phyloP scores from a whole-genome alignment of 2,113 vertebrate species.

The Nansenia antarctica region DNA sequence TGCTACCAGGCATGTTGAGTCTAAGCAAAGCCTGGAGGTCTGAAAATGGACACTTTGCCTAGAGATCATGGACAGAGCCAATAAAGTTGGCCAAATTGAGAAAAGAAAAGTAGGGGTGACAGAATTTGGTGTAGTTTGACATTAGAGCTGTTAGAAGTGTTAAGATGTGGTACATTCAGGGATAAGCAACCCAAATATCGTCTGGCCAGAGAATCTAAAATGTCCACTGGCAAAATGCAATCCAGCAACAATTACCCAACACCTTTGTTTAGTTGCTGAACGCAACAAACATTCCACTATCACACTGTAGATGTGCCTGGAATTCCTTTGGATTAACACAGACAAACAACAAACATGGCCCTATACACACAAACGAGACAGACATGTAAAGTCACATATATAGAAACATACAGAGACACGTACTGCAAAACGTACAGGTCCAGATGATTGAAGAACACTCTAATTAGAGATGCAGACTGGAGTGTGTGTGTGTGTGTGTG shows the following conservation, averaged over 20 bases:
- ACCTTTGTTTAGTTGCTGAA: not conserved
- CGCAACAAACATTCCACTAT: not conserved
- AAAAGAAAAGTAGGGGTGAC: too few relatives aligned
- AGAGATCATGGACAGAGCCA: too few relatives aligned
- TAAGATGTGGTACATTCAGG: not conserved
- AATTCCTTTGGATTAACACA: slow-evolving; percentile 5
- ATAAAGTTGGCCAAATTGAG: too few relatives aligned
- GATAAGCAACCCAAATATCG: not conserved
- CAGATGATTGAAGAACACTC: slow-evolving; percentile 46
- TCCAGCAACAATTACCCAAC: not conserved
- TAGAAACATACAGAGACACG: slow-evolving; percentile 60
- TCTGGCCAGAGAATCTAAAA: not conserved
- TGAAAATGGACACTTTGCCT: too few relatives aligned
- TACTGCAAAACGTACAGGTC: slow-evolving; percentile 58
- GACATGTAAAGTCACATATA: slow-evolving; percentile 61
- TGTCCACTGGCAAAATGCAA: too few relatives aligned
- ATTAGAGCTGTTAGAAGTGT: not conserved
- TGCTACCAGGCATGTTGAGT: too few relatives aligned
- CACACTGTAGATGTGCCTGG: not conserved
- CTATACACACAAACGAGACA: slow-evolving; percentile 50
- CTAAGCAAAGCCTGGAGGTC: too few relatives aligned
- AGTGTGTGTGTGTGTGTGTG: slow-evolving; percentile 37
- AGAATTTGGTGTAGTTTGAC: not conserved
- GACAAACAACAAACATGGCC: slow-evolving; percentile 14
- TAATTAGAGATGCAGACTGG: slow-evolving; percentile 16